A percentile compares a stretch with the other conserved stretches of the same genome.
Conservation (phyloP, 2,113 vertebrate genomes). For the Mesembrinibis cayennensis region DNA sequence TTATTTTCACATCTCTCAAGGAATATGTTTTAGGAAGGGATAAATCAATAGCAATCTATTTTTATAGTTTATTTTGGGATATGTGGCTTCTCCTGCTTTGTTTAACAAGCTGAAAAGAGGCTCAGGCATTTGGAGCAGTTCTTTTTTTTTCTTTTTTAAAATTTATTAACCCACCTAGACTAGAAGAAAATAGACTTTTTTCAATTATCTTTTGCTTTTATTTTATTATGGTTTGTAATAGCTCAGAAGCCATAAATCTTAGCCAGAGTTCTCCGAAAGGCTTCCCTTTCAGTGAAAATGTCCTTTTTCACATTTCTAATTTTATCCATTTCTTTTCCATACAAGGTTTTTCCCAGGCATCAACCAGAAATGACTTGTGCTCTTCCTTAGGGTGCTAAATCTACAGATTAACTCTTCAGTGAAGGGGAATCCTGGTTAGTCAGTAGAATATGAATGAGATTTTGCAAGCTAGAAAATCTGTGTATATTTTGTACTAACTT, state of each 20-base stretch:
- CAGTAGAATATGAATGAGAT: not conserved
- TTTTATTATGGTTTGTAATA: conserved; percentile 62
- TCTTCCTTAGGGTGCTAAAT: not conserved
- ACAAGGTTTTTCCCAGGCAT: not conserved
- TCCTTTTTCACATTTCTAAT: conserved; percentile 21
- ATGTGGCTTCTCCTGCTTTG: conserved; percentile 64
- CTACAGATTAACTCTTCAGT: not conserved
- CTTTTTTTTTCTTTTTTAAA: not conserved
- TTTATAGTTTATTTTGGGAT: conserved; percentile 73
- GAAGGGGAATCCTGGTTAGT: not conserved
- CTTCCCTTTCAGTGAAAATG: conserved; percentile 24
- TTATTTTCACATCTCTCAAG: conserved; percentile 69
- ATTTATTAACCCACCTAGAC: conserved; percentile 70
- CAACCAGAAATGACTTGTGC: not conserved
- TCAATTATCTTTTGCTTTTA: conserved; percentile 62
- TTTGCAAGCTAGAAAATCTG: not conserved
- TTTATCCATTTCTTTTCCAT: conserved; percentile 30
- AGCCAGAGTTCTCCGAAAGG: conserved; percentile 12
- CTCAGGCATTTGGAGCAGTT: conserved; percentile 30
- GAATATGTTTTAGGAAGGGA: conserved; percentile 61
- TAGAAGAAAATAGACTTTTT: conserved; percentile 62
- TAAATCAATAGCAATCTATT: conserved; percentile 76
- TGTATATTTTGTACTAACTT: not conserved
- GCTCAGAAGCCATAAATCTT: conserved; percentile 58
- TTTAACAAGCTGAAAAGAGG: conserved; percentile 61